Conservation (phyloP, 2,113 vertebrate genomes). For the Numenius arquata region DNA sequence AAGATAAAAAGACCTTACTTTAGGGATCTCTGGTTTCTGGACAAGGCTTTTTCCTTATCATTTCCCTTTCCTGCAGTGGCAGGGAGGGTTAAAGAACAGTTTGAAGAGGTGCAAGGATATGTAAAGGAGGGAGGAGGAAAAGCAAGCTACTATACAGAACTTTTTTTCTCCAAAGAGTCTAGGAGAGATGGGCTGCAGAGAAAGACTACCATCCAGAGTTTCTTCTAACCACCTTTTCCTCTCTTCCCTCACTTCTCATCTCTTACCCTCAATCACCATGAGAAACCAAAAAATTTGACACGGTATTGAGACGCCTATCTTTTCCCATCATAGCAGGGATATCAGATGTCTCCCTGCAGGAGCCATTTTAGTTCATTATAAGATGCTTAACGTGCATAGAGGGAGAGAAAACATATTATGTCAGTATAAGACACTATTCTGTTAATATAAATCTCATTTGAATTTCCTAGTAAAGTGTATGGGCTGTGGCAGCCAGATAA, state of each 20-base stretch:
- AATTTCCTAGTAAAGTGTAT: background rate
- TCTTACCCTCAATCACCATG: background rate
- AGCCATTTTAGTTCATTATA: background rate
- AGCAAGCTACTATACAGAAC: background rate
- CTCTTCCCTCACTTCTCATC: background rate
- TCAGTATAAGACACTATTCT: background rate
- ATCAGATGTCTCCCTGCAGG: background rate
- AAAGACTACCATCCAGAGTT: background rate
- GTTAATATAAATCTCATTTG: background rate
- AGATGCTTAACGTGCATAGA: background rate
- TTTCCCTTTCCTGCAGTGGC: background rate
- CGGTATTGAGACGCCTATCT: background rate
- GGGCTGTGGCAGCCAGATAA: background rate
- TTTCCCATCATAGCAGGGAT: background rate
- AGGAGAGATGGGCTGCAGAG: background rate
- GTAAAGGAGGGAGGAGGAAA: background rate
- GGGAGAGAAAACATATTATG: background rate
- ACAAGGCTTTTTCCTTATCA: background rate
- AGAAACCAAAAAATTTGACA: background rate
- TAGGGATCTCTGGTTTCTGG: background rate
- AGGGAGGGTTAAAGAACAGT: background rate
- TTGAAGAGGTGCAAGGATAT: background rate
- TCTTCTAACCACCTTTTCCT: background rate
- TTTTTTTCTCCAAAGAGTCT: background rate
- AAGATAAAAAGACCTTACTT: background rate